Base-by-base conservation (phyloP, 2,113 vertebrate genomes). In the Poicephalus gulielmi region DNA sequence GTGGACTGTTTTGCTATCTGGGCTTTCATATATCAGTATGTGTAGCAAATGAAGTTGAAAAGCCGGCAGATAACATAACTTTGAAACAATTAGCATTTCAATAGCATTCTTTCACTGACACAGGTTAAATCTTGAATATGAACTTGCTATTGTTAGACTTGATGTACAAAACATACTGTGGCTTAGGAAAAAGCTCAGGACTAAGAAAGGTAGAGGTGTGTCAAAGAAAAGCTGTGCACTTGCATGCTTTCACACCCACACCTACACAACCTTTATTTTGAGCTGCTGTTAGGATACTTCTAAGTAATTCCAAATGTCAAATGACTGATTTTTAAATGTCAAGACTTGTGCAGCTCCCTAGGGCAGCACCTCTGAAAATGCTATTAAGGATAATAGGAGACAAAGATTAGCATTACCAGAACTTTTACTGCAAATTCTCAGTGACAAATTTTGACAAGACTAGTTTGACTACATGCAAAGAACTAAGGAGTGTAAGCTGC, bases 221-320 rank as follows among this genome's bases (percentile, higher is more conserved):
- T 85, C 2, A 10, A 70, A 88, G 71, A 86, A 70, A 14, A 59
- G 28, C 49, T 66, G 17, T 69, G 33, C 10, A 11, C 44, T 85
- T 41, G 4, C 25, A 14, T 73, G 17, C 22, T 6, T 86, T 55
- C 57, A 68, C 27, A 88, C 47, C 41, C 60, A 70, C 60, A 33
- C 17, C 30, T 47, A 59, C 28, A 68, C n/a, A 63, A 20, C 47
- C 86, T 93, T 82, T 90, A 52, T 92, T 88, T 50, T 91, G 79
- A 86, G 78, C 69, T 92, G 37, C 67, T 77, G 39, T 79, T 95
- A 78, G n/a, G n/a, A 13, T 88, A 67, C 79, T 89, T 91, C 68
- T 84, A 79, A 88, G 71, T 90, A 70, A 88, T 84, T 94, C 27
- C 39, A 94, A 95, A 96, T 94, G 91, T 86, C 86, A 96, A 63